phyloP scores from a whole-genome alignment of 2,888 invertebrate species.

The Tetrapedia diversipes region DNA sequence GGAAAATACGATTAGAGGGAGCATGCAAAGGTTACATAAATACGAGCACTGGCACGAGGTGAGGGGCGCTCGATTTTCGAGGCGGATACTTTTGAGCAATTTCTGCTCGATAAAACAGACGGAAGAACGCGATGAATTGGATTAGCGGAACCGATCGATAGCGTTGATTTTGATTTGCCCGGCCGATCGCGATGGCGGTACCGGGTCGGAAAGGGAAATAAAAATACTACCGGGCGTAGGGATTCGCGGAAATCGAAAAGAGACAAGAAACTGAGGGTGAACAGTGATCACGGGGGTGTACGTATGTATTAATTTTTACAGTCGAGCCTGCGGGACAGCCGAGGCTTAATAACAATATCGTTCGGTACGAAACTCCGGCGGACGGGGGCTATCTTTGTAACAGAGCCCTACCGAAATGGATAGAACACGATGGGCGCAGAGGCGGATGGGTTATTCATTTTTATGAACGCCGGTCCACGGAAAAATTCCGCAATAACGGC shows the following conservation, averaged over 20 bases:
- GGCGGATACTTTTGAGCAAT: neutral
- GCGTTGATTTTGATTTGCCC: constrained; percentile 13
- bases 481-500: constrained; percentile 58
- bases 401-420: constrained; percentile 36
- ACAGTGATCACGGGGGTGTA: neutral
- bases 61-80: neutral
- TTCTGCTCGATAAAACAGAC: neutral
- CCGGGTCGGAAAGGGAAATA: neutral
- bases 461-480: constrained; percentile 36
- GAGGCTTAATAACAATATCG: constrained; percentile 53
- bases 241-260: neutral
- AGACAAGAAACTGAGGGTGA: neutral
- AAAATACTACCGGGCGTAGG: neutral
- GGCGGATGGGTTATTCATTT: constrained; percentile 57
- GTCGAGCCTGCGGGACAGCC: constrained; percentile 3
- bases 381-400: constrained; percentile 37
- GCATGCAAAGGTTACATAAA: too few species aligned
- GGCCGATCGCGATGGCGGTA: neutral
- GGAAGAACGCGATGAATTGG: neutral
- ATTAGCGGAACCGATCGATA: constrained; percentile 13
- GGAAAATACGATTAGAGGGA: too few species aligned
- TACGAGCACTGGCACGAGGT: too few species aligned
- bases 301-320: constrained; percentile 23
- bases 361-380: constrained; percentile 24
- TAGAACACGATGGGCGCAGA: constrained; percentile 21